Percentiles rank a stretch among this genome's conserved stretches.
Evolutionary conservation across 2,113 vertebrate species (phyloP).

Genomic region (Rhombomys opimus): DNA sequence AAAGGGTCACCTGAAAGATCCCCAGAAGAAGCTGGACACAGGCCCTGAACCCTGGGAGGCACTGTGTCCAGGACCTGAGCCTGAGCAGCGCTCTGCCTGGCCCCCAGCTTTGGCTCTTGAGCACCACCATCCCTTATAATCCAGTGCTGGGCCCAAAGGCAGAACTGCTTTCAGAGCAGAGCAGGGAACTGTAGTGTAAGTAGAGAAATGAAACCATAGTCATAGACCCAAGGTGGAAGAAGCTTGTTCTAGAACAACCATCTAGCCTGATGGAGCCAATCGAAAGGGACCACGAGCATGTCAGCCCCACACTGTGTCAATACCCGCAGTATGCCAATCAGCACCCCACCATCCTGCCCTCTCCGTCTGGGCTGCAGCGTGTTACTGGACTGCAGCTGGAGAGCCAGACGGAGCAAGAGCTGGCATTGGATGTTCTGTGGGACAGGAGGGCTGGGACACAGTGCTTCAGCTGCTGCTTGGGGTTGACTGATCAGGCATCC

Average conservation of each 20-base stretch:
- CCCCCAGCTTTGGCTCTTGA: background rate
- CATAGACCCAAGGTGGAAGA: background rate
- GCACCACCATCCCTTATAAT: too few species aligned
- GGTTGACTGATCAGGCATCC: background rate
- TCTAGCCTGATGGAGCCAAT: background rate
- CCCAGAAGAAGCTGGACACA: background rate
- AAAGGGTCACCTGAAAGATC: background rate
- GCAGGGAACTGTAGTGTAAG: background rate
- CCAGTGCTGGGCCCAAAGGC: background rate
- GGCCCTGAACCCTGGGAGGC: rapidly evolving
- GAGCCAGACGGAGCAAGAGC: background rate
- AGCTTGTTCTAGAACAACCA: background rate
- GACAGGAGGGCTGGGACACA: background rate
- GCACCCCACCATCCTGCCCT: background rate
- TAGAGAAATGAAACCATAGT: background rate
- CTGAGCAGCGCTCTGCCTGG: rapidly evolving
- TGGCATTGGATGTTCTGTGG: background rate
- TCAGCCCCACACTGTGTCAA: too few species aligned
- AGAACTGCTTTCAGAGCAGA: background rate
- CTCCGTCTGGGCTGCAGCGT: background rate
- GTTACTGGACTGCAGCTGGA: background rate
- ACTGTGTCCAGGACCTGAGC: background rate
- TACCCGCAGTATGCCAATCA: too few species aligned
- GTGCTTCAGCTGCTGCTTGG: background rate
- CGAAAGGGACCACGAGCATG: background rate